These are phyloP conservation scores for Drosophila grimshawi DNA, from an alignment of 1,140 invertebrate species.

Conservation along the genomic window DNA sequence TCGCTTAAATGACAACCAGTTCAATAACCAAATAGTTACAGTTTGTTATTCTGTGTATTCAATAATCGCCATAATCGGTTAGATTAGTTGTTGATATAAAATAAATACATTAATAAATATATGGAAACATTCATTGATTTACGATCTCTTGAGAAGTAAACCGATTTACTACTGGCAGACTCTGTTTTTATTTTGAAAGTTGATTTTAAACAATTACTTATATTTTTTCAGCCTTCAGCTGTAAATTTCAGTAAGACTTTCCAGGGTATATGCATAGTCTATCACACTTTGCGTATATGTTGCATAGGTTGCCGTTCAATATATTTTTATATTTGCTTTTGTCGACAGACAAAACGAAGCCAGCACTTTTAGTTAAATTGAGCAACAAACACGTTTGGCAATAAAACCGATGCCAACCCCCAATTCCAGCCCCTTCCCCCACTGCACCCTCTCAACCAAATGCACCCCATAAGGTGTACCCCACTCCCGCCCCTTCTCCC, in stretches of 20 bases:
- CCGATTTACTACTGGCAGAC: too few species aligned
- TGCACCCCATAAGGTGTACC: neutral
- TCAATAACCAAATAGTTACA: conserved; percentile 69
- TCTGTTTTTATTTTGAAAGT: too few species aligned
- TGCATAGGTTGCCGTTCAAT: conserved; percentile 19
- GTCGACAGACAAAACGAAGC: conserved; percentile 57
- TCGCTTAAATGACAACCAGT: conserved; percentile 67
- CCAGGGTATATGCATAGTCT: conserved; percentile 6
- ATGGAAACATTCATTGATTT: too few species aligned
- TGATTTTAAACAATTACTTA: neutral
- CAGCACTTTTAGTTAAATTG: conserved; percentile 81
- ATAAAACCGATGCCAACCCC: conserved; percentile 73
- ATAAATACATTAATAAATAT: too few species aligned
- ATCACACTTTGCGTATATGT: too few species aligned
- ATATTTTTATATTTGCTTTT: conserved; percentile 43
- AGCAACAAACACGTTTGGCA: conserved; percentile 82
- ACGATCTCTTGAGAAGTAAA: too few species aligned
- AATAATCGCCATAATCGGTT: conserved; percentile 11
- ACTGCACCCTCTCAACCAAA: too few species aligned
- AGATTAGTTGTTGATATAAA: conserved; percentile 6
- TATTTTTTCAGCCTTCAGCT: neutral
- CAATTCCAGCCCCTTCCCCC: neutral
- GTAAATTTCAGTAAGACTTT: too few species aligned
- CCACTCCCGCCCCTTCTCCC: neutral
- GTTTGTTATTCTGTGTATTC: conserved; percentile 32